Evolutionary conservation across 2,888 invertebrate species (phyloP), one percentile per base, ranked within the genome.

Genomic region (Apoda limacodes): DNA sequence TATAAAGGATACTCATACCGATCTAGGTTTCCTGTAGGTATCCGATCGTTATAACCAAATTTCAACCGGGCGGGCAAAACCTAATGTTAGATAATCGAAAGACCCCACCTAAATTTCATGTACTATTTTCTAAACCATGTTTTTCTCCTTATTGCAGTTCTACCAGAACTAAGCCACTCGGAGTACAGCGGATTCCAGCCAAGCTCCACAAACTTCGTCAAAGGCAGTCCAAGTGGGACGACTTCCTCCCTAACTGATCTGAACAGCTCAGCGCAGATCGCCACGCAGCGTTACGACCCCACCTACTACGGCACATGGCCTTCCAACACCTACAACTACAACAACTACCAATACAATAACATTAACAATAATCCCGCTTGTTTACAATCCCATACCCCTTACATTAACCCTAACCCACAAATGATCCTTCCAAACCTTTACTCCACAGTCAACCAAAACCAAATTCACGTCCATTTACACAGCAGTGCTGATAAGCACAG

Each of bases 361-460:
- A 72, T 81, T 5, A 83, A 82, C 54, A 83, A 80, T 52, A 82
- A 83, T 42, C 67, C 78, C 11, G 58, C 76, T 9, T 81, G 82
- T 40, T 45, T 82, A 28, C 82, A 82, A 39, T 67, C 82, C 5
- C 86, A 86, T 49, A 81, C 86, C 40, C 75, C 83, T 3, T 87
- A 86, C 62, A 82, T 84, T 35, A 84, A 83, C 45, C 82, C 87
- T 0, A 75, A 75, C 30, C 83, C 88, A 2, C 84, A 87, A 34
- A 88, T 92, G 86, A 86, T 92, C 11, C 83, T 92, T 1, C 92
- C 92, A 0, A 90, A 90, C 51, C 74, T 92, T 1, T 90, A 91
- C 62, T 91, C 92, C 22, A 92, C 92, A 13, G 91, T 92, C 30
- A 92, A 92, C 60, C 92, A 92, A 65, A 92, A 92, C 63, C 91